Conservation (phyloP, 2,113 vertebrate genomes). For the Sinosuthora webbiana region DNA sequence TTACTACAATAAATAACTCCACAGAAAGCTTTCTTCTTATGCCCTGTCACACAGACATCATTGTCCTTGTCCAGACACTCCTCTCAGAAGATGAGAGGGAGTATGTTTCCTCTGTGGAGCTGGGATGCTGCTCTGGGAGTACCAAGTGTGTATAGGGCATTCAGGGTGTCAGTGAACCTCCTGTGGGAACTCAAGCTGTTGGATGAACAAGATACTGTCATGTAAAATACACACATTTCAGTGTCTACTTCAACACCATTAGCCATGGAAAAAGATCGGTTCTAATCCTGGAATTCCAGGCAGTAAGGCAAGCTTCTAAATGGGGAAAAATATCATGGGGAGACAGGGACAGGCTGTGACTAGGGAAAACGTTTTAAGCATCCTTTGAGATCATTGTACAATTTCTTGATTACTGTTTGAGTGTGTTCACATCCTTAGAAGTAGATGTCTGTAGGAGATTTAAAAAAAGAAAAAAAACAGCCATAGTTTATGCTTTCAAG, state of each 20-base stretch:
- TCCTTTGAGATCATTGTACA: not conserved
- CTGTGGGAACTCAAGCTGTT: not conserved
- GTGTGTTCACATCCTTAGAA: not conserved
- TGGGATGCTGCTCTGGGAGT: not conserved
- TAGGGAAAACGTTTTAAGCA: not conserved
- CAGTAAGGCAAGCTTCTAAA: not conserved
- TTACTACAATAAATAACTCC: constrained; percentile 73
- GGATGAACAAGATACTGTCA: not conserved
- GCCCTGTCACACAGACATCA: not conserved
- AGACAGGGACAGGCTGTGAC: not conserved
- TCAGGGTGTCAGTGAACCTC: not conserved
- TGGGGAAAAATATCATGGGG: not conserved
- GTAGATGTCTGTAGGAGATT: not conserved
- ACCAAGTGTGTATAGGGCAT: not conserved
- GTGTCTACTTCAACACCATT: not conserved
- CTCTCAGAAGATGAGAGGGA: not conserved
- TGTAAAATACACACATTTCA: not conserved
- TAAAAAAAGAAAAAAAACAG: not conserved
- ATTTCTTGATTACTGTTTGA: not conserved
- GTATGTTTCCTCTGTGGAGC: not conserved
- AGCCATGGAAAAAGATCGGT: not conserved
- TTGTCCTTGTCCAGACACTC: not conserved
- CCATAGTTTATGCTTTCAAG: not conserved
- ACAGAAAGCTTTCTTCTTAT: not conserved
- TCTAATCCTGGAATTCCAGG: not conserved